Conservation (phyloP, 37 sponge, comb jelly and placozoan genomes). For the Dysidea cf. avara region DNA sequence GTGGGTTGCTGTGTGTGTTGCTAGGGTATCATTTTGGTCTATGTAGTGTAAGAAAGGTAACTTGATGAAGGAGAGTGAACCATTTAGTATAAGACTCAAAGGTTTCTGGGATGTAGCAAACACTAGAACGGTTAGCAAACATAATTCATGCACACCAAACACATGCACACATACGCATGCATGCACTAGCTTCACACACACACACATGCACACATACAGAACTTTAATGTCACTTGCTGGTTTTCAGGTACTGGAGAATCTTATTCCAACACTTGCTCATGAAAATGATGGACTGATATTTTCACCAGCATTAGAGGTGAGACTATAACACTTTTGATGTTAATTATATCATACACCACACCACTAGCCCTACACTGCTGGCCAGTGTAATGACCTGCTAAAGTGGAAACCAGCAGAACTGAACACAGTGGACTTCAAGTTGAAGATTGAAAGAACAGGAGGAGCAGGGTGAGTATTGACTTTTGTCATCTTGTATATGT, state of each 20-base stretch:
- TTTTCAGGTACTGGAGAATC: conserved; percentile 71
- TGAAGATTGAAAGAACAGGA: conserved; percentile 60
- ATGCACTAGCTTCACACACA: no score
- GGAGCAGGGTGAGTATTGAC: conserved; percentile 47
- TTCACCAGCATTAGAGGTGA: conserved; percentile 72
- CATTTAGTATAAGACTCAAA: conserved; percentile 84
- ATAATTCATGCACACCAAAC: neutral
- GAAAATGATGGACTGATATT: conserved; percentile 93
- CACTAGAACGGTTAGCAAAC: conserved; percentile 40
- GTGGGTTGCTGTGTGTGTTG: neutral
- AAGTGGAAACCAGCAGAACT: conserved; percentile 97
- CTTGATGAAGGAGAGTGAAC: conserved; percentile 73
- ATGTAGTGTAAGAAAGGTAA: conserved; percentile 42
- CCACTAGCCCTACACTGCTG: conserved; percentile 77
- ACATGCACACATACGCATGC: neutral
- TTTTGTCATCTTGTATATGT: neutral
- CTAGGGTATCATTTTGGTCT: neutral
- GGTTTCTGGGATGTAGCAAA: conserved; percentile 75
- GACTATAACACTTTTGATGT: conserved; percentile 1
- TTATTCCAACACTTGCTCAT: conserved; percentile 76
- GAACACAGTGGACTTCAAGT: conserved; percentile 90
- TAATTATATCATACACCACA: no score
- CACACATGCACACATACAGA: no score
- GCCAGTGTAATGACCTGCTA: conserved; percentile 66
- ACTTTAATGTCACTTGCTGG: neutral